phyloP scores from a whole-genome alignment of 2,797 vertebrate species.

The Lophius americanus region DNA sequence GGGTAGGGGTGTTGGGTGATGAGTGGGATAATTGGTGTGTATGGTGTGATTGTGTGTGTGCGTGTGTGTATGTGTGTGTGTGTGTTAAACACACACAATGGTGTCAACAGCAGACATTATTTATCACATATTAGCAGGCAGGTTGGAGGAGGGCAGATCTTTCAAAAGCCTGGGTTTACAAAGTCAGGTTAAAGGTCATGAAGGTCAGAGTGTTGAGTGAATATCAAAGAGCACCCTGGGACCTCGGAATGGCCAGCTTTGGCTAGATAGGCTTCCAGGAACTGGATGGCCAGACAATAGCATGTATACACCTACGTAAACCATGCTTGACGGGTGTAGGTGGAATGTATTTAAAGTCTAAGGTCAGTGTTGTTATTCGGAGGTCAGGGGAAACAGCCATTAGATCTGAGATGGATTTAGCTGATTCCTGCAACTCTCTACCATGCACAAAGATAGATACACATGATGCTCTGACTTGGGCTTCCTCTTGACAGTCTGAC shows the following conservation, averaged over 20 bases:
- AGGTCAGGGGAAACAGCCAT: slow-evolving; percentile 53
- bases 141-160: slow-evolving; percentile 47
- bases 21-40: slow-evolving; percentile 47
- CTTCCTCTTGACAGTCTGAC: slow-evolving; percentile 64
- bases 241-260: slow-evolving; percentile 72
- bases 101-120: slow-evolving; percentile 79
- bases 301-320: slow-evolving; percentile 29
- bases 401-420: slow-evolving; percentile 41
- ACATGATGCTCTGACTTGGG: slow-evolving; percentile 22
- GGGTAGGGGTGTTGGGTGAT: slow-evolving; percentile 51
- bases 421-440: slow-evolving; percentile 9
- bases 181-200: slow-evolving; percentile 73
- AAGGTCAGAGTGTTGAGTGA: slow-evolving; percentile 75
- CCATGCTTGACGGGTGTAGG: slow-evolving; percentile 43
- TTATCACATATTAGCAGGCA: slow-evolving; percentile 82
- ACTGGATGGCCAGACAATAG: slow-evolving; percentile 54
- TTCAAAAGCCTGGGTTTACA: slow-evolving; percentile 66
- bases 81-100: background rate
- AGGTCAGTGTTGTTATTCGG: slow-evolving; percentile 42
- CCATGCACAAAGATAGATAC: slow-evolving; percentile 12
- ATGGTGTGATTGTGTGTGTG: background rate
- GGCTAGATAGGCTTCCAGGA: slow-evolving; percentile 66
- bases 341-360: slow-evolving; percentile 38
- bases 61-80: slow-evolving; percentile 20
- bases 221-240: slow-evolving; percentile 82